Evolutionary conservation across 1,140 invertebrate species (phyloP).

Genomic region (Drosophila pallidifrons): DNA sequence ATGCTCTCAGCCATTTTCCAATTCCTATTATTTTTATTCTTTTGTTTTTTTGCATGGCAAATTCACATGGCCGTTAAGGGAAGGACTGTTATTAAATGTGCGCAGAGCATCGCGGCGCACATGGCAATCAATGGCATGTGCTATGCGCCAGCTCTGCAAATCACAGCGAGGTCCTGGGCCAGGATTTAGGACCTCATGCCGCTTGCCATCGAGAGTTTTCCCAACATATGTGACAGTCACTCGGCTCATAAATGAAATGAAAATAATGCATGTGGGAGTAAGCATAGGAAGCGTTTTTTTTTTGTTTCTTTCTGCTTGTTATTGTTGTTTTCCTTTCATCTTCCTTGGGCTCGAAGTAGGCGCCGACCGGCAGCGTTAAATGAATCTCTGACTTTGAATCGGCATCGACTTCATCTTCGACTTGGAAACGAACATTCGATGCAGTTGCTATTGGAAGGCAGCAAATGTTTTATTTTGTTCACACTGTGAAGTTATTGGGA

Average conservation of each 20-base stretch:
- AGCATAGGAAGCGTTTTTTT: conserved; percentile 21
- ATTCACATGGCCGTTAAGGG: conserved; percentile 53
- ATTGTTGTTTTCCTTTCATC: conserved; percentile 39
- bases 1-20: conserved; percentile 4
- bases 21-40: conserved; percentile 18
- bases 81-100: conserved; percentile 26
- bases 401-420: not conserved
- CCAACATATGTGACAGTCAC: conserved; percentile 46
- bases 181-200: conserved; percentile 39
- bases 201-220: conserved; percentile 29
- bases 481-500: too few relatives aligned
- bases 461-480: too few relatives aligned
- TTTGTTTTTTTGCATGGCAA: conserved; percentile 46
- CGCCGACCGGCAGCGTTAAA: conserved; percentile 25
- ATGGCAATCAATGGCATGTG: conserved; percentile 56
- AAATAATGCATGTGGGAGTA: conserved; percentile 50
- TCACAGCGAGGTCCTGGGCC: conserved; percentile 39
- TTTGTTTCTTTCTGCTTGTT: too few relatives aligned
- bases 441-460: not conserved
- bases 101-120: conserved; percentile 26
- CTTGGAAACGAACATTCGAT: not conserved
- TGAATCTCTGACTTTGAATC: not conserved
- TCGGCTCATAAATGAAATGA: conserved; percentile 51
- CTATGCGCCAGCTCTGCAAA: conserved; percentile 54
- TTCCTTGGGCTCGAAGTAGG: conserved; percentile 37